Conservation (phyloP, 37 sponge, comb jelly and placozoan genomes). For the Ephydatia muelleri region DNA sequence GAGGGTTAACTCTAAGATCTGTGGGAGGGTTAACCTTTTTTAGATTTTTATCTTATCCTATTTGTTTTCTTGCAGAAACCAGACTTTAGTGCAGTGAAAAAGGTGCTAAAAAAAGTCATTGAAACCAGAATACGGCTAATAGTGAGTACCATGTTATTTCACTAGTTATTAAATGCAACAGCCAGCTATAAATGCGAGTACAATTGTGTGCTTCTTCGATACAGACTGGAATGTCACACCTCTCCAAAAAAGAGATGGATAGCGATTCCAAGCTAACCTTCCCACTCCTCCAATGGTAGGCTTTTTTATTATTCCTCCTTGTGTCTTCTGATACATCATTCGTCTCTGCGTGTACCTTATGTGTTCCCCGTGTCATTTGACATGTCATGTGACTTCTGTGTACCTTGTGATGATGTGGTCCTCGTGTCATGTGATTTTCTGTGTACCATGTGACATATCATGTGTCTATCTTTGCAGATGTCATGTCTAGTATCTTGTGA, state of each 20-base stretch:
- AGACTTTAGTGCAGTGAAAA: constrained; percentile 42
- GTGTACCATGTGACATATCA: background rate
- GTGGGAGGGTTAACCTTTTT: background rate
- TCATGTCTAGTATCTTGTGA: too few species aligned
- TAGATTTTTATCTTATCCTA: background rate
- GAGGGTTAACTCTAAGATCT: background rate
- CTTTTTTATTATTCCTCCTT: too few species aligned
- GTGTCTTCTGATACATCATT: too few species aligned
- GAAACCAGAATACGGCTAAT: constrained; percentile 7
- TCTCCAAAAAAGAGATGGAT: constrained; percentile 40
- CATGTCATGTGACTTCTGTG: too few species aligned
- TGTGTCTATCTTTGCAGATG: too few species aligned
- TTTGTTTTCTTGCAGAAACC: constrained; percentile 29
- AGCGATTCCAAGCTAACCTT: constrained; percentile 28
- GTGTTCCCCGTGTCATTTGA: too few species aligned
- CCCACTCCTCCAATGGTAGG: constrained; percentile 88
- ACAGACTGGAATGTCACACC: background rate
- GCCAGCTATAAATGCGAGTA: background rate
- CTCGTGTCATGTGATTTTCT: background rate
- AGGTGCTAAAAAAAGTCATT: constrained; percentile 39
- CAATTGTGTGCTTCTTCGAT: background rate
- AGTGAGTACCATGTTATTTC: constrained; percentile 9
- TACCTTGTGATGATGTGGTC: background rate
- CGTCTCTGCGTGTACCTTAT: too few species aligned
- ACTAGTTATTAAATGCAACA: background rate